Evolutionary conservation across 2,797 vertebrate species (phyloP).

Genomic region (Pseudomugil tenellus): DNA sequence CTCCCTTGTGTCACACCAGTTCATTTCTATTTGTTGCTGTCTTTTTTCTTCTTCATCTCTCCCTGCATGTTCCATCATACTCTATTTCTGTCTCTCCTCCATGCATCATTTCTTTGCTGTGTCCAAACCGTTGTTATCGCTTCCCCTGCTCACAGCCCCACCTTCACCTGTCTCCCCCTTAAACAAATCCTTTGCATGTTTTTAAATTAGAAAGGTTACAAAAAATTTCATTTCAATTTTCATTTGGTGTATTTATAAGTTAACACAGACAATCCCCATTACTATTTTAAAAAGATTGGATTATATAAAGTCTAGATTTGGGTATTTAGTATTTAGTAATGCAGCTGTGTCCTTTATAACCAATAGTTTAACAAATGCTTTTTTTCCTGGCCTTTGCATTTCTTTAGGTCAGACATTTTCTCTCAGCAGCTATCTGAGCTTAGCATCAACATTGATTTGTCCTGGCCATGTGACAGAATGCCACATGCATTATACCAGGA

Average conservation of each 20-base stretch:
- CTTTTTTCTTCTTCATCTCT: conserved; percentile 28
- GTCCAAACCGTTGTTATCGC: conserved; percentile 37
- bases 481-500: neutral
- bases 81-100: conserved; percentile 20
- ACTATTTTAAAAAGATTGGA: no score
- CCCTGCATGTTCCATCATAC: conserved; percentile 18
- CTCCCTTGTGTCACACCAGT: conserved; percentile 20
- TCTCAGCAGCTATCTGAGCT: neutral
- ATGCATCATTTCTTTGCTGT: conserved; percentile 1
- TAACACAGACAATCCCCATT: no score
- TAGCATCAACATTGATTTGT: neutral
- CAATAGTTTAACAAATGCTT: neutral
- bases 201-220: no score
- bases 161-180: conserved; percentile 7
- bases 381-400: neutral
- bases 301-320: no score
- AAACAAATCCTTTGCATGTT: no score
- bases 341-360: no score
- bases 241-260: neutral
- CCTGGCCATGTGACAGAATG: neutral
- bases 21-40: conserved; percentile 12
- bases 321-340: no score
- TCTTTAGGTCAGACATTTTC: neutral
- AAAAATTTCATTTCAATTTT: neutral
- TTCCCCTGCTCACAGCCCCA: conserved; percentile 9